phyloP scores from a whole-genome alignment of 2,797 vertebrate genomes.

The Myotis planiceps region DNA sequence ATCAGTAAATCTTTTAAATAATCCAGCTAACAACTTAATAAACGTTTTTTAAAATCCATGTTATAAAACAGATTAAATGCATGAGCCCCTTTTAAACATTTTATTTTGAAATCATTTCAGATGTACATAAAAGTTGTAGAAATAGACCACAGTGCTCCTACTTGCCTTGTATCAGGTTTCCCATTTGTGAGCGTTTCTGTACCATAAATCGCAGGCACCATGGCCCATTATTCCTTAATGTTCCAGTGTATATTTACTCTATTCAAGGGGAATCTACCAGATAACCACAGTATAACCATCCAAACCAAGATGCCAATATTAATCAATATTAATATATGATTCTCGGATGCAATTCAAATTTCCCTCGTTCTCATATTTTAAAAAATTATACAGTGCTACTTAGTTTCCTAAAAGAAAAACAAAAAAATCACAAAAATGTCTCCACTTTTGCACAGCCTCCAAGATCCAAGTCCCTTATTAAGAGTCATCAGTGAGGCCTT shows the following conservation, averaged over 20 bases:
- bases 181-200: not conserved
- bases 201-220: not conserved
- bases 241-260: not conserved
- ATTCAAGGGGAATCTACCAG: not conserved
- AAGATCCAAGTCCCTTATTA: not conserved
- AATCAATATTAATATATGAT: not conserved
- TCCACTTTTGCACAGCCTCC: not conserved
- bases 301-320: not conserved
- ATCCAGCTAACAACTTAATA: not conserved
- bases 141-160: constrained; percentile 9
- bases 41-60: not conserved
- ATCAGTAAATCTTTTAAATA: not conserved
- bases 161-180: not conserved
- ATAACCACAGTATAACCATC: not conserved
- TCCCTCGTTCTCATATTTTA: not conserved
- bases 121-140: constrained; percentile 56
- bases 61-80: not conserved
- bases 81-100: constrained; percentile 48
- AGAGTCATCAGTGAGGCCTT: not conserved
- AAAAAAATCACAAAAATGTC: not conserved
- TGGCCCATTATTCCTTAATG: not conserved
- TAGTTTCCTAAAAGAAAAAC: constrained; percentile 45
- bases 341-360: not conserved
- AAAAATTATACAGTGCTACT: not conserved
- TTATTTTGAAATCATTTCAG: constrained; percentile 68